These are phyloP conservation scores for Cryptoprocta ferox DNA, from an alignment of 2,797 vertebrate species.

Conservation along the genomic window DNA sequence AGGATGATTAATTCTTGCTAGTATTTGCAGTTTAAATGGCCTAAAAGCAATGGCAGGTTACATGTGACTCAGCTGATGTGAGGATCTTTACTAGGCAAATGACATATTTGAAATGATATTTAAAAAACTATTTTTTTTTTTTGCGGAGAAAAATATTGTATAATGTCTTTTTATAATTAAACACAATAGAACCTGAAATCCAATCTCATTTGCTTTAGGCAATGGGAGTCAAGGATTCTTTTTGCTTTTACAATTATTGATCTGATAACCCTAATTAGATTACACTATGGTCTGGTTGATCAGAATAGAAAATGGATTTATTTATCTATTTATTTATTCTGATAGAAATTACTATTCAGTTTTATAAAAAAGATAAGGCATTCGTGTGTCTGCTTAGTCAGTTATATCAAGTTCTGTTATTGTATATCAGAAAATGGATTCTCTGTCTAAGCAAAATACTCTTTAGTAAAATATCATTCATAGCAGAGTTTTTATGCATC, in stretches of 20 bases:
- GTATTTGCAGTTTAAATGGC: slow-evolving; percentile 29
- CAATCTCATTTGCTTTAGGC: slow-evolving; percentile 15
- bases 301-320: not conserved
- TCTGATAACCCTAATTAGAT: not conserved
- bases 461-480: slow-evolving; percentile 22
- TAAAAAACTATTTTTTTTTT: not conserved
- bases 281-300: not conserved
- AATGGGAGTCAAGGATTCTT: not conserved
- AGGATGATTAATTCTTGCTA: slow-evolving; percentile 23
- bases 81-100: slow-evolving; percentile 1
- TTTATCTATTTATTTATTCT: not conserved
- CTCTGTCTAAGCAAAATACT: slow-evolving; percentile 43
- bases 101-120: not conserved
- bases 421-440: slow-evolving; percentile 52
- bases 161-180: slow-evolving; percentile 30
- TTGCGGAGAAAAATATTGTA: not conserved
- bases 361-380: not conserved
- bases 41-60: not conserved
- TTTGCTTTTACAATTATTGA: slow-evolving; percentile 28
- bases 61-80: not conserved
- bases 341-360: slow-evolving; percentile 35
- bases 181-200: slow-evolving; percentile 54
- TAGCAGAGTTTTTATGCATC: not conserved
- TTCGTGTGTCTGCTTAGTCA: not conserved
- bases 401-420: slow-evolving; percentile 32